A percentile compares a stretch with the other conserved stretches of the same genome.
Conservation (phyloP, 2,888 invertebrate genomes). For the Phortica okadai region DNA sequence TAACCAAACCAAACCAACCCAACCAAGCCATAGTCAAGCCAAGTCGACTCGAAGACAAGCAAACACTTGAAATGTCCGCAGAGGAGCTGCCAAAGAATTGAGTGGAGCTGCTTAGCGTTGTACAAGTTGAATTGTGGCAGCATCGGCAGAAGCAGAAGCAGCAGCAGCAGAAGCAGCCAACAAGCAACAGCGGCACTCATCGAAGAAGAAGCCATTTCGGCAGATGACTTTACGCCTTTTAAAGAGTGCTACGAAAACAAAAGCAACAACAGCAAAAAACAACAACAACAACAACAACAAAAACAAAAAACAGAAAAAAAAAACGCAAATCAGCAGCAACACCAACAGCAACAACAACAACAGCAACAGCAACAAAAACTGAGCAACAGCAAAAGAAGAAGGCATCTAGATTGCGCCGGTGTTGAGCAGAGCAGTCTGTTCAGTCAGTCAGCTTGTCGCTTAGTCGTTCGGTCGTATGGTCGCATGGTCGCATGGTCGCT, state of each 20-base stretch:
- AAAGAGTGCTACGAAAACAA: conserved; percentile 66
- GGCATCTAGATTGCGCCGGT: conserved; percentile 21
- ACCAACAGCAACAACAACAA: conserved; percentile 4
- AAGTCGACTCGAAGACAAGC: neutral
- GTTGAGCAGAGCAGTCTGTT: neutral
- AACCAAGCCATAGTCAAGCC: neutral
- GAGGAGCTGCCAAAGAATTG: neutral
- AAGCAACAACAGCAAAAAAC: conserved; percentile 38
- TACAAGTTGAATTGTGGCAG: neutral
- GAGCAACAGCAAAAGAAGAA: conserved; percentile 1
- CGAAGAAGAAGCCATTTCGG: conserved; percentile 22
- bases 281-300: conserved; percentile 2
- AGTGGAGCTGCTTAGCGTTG: neutral
- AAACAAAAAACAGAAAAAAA: conserved; percentile 12
- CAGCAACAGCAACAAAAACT: conserved; percentile 7
- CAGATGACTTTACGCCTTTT: conserved; percentile 67
- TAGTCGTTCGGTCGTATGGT: neutral
- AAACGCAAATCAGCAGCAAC: conserved; percentile 6
- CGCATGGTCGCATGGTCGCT: neutral
- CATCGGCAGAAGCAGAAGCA: neutral
- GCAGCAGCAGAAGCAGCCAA: neutral
- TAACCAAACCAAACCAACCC: neutral
- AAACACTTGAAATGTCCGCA: conserved; percentile 9
- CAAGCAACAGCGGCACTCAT: neutral
- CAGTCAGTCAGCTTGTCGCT: neutral